Conservation (phyloP, 35 echinoderm and acorn worm genomes). For the Amphiura filiformis region DNA sequence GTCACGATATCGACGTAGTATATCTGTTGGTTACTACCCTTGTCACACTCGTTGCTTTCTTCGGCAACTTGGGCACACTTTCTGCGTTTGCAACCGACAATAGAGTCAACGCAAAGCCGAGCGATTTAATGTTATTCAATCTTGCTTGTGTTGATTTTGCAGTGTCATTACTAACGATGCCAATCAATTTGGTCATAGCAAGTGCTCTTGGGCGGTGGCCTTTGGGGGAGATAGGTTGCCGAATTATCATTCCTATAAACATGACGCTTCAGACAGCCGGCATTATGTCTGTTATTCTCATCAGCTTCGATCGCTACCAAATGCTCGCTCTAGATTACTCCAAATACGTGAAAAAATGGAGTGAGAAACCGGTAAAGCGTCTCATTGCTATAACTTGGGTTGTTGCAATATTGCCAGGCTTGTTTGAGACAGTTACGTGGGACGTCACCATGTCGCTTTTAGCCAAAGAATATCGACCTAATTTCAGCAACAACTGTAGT, state of each 20-base stretch:
- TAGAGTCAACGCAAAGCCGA: not conserved
- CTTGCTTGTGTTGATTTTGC: not conserved
- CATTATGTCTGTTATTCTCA: not conserved
- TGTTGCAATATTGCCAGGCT: not conserved
- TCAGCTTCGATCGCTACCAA: not conserved
- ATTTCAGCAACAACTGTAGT: not conserved
- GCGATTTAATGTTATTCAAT: not conserved
- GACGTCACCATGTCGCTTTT: not conserved
- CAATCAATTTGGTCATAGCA: not conserved
- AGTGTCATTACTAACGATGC: not conserved
- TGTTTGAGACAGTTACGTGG: not conserved
- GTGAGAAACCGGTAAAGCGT: not conserved
- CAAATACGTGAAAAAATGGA: not conserved
- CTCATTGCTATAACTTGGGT: not conserved
- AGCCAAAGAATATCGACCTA: not conserved
- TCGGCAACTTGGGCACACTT: not conserved
- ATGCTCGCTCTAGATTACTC: not conserved
- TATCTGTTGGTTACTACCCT: not conserved
- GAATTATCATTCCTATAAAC: not conserved
- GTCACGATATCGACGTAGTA: not conserved
- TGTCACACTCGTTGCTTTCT: not conserved
- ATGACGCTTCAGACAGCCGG: not conserved
- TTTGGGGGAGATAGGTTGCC: not conserved
- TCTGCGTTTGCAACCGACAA: not conserved
- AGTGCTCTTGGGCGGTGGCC: not conserved